Base-by-base conservation (phyloP, 35 echinoderm and acorn worm species). In the Ptychodera flava region DNA sequence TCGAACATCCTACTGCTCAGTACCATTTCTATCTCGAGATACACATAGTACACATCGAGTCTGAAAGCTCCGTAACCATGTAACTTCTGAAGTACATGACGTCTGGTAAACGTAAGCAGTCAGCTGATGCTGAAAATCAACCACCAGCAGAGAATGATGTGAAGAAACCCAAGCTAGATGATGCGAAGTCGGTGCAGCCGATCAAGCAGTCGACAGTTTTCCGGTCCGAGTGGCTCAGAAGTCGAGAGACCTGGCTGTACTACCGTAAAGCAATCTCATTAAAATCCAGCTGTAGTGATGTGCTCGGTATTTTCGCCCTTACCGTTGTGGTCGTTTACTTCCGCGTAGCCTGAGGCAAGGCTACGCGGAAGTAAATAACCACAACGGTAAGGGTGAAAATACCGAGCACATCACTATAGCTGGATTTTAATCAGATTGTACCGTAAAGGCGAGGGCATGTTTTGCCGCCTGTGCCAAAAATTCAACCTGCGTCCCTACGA, bases 391-490 rank as follows among this genome's bases (percentile, higher is more conserved):
- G n/a, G n/a, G n/a, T n/a, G n/a, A n/a, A n/a, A n/a, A n/a, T n/a
- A n/a, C n/a, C n/a, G n/a, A n/a, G n/a, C n/a, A n/a, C n/a, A n/a
- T n/a, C n/a, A n/a, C n/a, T n/a, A n/a, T n/a, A n/a, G n/a, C n/a
- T n/a, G n/a, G n/a, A n/a, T n/a, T n/a, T n/a, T n/a, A n/a, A n/a
- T n/a, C n/a, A n/a, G n/a, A n/a, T n/a, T n/a, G 87, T 35, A 16
- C 35, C 77, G 28, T 36, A 35, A 80, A 32, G 86, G 86, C 78
- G 38, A 35, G 78, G 86, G 86, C 78, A 89, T 89, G 87, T 89
- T 83, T 37, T 89, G 87, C 35, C 79, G 79, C 34, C 79, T 89
- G 0, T 89, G 87, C 29, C 87, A 89, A 53, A 89, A 89, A 53
- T 76, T 52, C 79, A 75, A 89, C 36, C 82, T 75, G 64, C 79